phyloP scores from a whole-genome alignment of 2,888 invertebrate genomes.

The Mellilla xanthometata region DNA sequence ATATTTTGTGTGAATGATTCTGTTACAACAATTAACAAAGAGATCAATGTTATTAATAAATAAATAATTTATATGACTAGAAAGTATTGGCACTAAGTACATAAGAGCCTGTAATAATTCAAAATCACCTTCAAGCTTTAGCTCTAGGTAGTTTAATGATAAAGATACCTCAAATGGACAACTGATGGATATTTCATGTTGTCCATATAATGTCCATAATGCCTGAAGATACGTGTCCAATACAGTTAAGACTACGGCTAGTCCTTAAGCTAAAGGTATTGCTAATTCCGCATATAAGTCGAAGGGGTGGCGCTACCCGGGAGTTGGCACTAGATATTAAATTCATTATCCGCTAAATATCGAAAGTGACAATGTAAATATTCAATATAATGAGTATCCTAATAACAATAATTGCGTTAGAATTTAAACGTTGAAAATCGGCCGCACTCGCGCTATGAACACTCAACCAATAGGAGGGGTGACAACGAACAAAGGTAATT shows the following conservation, averaged over 20 bases:
- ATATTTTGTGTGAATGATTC: slow-evolving; percentile 39
- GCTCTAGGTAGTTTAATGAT: slow-evolving; percentile 33
- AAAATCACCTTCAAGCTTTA: slow-evolving; percentile 41
- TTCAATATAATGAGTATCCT: slow-evolving; percentile 64
- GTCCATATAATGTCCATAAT: slow-evolving; percentile 27
- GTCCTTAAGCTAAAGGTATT: slow-evolving; percentile 63
- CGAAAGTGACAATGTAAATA: slow-evolving; percentile 64
- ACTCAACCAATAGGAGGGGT: slow-evolving; percentile 44
- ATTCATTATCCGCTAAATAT: slow-evolving; percentile 63
- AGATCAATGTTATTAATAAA: slow-evolving; percentile 34
- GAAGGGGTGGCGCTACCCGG: slow-evolving; percentile 60
- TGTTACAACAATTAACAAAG: slow-evolving; percentile 20
- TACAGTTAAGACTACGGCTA: slow-evolving; percentile 65
- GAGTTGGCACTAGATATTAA: slow-evolving; percentile 66
- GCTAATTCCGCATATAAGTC: slow-evolving; percentile 53
- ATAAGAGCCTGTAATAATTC: slow-evolving; percentile 38
- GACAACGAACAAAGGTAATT: slow-evolving; percentile 46
- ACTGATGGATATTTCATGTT: too few species aligned
- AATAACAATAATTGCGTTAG: slow-evolving; percentile 67
- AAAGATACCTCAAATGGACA: slow-evolving; percentile 12
- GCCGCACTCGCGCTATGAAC: slow-evolving; percentile 46
- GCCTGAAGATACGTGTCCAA: slow-evolving; percentile 42
- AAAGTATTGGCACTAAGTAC: slow-evolving; percentile 56
- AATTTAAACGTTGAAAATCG: slow-evolving; percentile 57
- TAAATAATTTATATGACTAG: slow-evolving; percentile 44